Evolutionary conservation across 2,797 vertebrate genomes (phyloP), one percentile per base, ranked within the genome.

Genomic region (Echiichthys vipera): DNA sequence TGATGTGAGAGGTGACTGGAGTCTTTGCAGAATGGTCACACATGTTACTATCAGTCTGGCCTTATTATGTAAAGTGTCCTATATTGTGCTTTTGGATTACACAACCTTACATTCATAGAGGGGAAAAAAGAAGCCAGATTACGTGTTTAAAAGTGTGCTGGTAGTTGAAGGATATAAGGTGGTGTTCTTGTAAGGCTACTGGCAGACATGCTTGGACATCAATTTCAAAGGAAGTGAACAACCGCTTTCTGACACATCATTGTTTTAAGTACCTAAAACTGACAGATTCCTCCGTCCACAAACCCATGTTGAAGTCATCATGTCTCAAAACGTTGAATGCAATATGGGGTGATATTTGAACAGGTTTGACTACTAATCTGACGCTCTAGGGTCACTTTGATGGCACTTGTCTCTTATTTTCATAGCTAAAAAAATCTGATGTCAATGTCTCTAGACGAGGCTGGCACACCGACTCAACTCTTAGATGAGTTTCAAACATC

Each of bases 11-110:
- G 81, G 84, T 79, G 74, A 79, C 64, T 57, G 57, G 39, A 83
- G 55, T 62, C 72, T 65, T 71, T 82, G 77, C 51, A 88, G 25
- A 73, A 71, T 30, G 49, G 55, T 76, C 62, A 70, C 66, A 86
- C 83, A 68, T 86, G 88, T 83, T 88, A 80, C 76, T 40, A 63
- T 68, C 71, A 71, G 55, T 49, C 55, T 76, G 54, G n/a, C 59
- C 65, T 84, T 59, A 55, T 80, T 84, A 83, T 85, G 49, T 76
- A 34, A 80, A 69, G 58, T 63, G 63, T 64, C 56, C 61, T 18
- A 36, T 39, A 5, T 65, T 80, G 56, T 37, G 55, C 49, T 64
- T 77, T 68, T 43, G 40, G 46, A 78, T 73, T 57, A 74, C 63
- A 63, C 46, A 59, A 20, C 24, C 59, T 54, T 20, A 34, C 12